These are phyloP conservation scores for Orchesellides sinensis DNA, from an alignment of 2,888 invertebrate species.

Conservation along the genomic window DNA sequence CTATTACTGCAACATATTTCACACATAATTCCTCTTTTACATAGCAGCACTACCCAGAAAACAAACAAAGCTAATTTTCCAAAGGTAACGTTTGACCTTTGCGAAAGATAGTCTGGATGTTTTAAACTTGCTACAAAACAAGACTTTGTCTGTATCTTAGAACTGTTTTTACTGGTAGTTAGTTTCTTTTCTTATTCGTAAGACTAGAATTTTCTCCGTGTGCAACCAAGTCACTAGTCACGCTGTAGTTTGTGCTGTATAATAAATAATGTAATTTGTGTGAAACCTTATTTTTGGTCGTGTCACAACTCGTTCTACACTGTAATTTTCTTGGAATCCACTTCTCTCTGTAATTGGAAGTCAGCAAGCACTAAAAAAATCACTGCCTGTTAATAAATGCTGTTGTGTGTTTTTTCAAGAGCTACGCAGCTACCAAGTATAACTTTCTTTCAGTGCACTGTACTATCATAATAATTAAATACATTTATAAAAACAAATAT, in stretches of 20 bases:
- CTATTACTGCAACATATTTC: too few species aligned
- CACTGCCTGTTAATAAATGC: not conserved
- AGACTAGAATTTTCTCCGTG: not conserved
- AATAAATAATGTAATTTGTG: conserved; percentile 5
- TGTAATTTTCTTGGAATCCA: conserved; percentile 31
- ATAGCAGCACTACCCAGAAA: too few species aligned
- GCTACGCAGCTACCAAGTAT: conserved; percentile 1
- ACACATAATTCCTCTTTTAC: too few species aligned
- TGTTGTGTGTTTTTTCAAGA: conserved; percentile 11
- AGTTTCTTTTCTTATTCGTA: too few species aligned
- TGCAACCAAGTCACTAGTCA: conserved; percentile 15
- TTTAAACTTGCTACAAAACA: too few species aligned
- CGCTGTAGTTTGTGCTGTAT: conserved; percentile 6
- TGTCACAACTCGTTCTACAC: conserved; percentile 28
- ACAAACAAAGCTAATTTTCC: too few species aligned
- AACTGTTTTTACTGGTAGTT: too few species aligned
- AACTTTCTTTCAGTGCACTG: not conserved
- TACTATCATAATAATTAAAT: too few species aligned
- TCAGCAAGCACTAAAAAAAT: conserved; percentile 25
- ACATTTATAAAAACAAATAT: not conserved
- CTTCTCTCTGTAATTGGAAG: conserved; percentile 42
- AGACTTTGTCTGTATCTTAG: too few species aligned
- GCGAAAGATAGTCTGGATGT: too few species aligned
- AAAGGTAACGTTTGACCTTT: too few species aligned
- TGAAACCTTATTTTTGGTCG: conserved; percentile 23